phyloP scores from a whole-genome alignment of 2,888 invertebrate genomes.

The Agrilus cyanescens region DNA sequence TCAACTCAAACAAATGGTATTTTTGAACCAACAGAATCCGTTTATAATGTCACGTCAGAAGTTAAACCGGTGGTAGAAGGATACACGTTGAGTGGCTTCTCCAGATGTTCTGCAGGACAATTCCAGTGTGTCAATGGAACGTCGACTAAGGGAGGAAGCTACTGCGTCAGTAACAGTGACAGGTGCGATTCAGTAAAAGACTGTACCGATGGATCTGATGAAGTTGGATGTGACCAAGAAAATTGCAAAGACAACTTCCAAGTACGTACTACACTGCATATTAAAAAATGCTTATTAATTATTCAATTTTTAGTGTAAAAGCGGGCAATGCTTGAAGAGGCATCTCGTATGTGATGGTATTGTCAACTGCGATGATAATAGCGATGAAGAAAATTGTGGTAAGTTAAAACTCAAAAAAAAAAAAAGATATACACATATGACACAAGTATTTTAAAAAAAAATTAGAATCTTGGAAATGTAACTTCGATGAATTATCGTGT shows the following conservation, averaged over 20 bases:
- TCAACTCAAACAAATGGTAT: constrained; percentile 13
- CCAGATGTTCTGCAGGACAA: constrained; percentile 44
- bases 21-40: constrained; percentile 3
- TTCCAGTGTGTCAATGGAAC: constrained; percentile 49
- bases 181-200: constrained; percentile 47
- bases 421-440: background rate
- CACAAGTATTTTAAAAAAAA: background rate
- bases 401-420: constrained; percentile 19
- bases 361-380: constrained; percentile 47
- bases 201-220: constrained; percentile 52
- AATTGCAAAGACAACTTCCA: constrained; percentile 49
- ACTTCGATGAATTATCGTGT: constrained; percentile 45
- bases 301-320: constrained; percentile 36
- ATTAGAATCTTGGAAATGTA: constrained; percentile 33
- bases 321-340: constrained; percentile 46
- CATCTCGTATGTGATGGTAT: constrained; percentile 51
- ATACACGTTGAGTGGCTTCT: constrained; percentile 30
- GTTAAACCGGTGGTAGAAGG: constrained; percentile 30
- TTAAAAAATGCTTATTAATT: background rate
- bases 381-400: constrained; percentile 47
- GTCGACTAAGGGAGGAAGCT: constrained; percentile 42
- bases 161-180: constrained; percentile 40
- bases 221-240: constrained; percentile 41
- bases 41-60: constrained; percentile 8
- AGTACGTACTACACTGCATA: constrained; percentile 21